A percentile compares a stretch with the other conserved stretches of the same genome.
Conservation (phyloP, 2,888 invertebrate genomes). For the Scaptodrosophila latifasciaeformis region DNA sequence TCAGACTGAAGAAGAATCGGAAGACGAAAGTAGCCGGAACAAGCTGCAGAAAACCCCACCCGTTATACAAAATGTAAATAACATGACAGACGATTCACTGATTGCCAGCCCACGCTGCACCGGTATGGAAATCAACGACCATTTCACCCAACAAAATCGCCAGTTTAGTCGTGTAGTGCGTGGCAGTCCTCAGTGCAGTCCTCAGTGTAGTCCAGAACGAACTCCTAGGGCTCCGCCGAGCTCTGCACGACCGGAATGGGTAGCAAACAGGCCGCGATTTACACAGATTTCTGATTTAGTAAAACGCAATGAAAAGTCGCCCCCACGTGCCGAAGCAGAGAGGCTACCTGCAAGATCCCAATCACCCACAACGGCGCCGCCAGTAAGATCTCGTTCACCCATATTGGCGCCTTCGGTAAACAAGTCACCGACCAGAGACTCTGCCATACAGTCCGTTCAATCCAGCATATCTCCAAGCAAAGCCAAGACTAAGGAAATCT, state of each 20-base stretch:
- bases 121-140: conserved; percentile 48
- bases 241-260: neutral
- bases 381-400: conserved; percentile 19
- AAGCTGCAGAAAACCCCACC: conserved; percentile 47
- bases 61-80: conserved; percentile 56
- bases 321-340: neutral
- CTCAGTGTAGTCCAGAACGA: too few species aligned
- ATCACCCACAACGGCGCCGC: conserved; percentile 17
- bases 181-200: neutral
- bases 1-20: neutral
- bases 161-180: conserved; percentile 47
- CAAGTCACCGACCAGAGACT: conserved; percentile 2
- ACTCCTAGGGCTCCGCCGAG: too few species aligned
- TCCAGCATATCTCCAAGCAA: neutral
- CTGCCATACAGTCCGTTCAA: too few species aligned
- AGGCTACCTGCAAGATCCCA: conserved; percentile 4
- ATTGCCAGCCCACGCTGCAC: conserved; percentile 26
- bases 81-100: conserved; percentile 53
- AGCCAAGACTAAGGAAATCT: neutral
- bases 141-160: conserved; percentile 40
- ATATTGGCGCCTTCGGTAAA: neutral
- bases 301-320: conserved; percentile 16
- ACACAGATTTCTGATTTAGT: conserved; percentile 69
- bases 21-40: neutral
- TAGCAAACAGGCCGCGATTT: conserved; percentile 48